Conservation (phyloP, 2,113 vertebrate species). For the Cephalopterus ornatus region DNA sequence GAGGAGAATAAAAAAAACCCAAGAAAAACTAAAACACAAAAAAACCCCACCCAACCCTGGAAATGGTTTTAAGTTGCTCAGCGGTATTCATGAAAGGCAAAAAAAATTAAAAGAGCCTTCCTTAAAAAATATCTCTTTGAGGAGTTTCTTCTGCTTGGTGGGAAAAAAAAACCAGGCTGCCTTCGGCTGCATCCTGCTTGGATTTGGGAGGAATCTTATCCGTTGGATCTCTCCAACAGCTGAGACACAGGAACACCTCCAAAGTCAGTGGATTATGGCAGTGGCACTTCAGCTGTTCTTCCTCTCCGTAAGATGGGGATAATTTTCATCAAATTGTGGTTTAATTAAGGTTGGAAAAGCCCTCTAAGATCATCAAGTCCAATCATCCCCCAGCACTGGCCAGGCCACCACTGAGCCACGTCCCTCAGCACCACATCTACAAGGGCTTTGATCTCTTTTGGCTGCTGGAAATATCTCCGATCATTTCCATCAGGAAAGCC, state of each 20-base stretch:
- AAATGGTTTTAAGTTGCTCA: background rate
- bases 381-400: background rate
- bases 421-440: background rate
- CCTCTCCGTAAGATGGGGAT: background rate
- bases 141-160: background rate
- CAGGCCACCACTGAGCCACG: background rate
- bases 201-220: background rate
- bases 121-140: background rate
- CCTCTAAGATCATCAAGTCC: background rate
- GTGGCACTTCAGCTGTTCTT: background rate
- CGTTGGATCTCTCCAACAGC: background rate
- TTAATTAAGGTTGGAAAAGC: background rate
- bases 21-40: no score
- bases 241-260: background rate
- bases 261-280: background rate
- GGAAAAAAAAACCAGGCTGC: background rate
- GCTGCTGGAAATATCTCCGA: no score
- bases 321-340: background rate
- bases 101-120: background rate
- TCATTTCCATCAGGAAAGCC: no score
- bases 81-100: background rate
- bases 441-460: no score
- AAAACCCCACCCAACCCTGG: no score
- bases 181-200: no score
- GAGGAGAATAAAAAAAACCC: background rate